Percentiles rank a stretch among this genome's conserved stretches.
Conservation (phyloP, 2,797 vertebrate genomes). For the Natrix natrix region DNA sequence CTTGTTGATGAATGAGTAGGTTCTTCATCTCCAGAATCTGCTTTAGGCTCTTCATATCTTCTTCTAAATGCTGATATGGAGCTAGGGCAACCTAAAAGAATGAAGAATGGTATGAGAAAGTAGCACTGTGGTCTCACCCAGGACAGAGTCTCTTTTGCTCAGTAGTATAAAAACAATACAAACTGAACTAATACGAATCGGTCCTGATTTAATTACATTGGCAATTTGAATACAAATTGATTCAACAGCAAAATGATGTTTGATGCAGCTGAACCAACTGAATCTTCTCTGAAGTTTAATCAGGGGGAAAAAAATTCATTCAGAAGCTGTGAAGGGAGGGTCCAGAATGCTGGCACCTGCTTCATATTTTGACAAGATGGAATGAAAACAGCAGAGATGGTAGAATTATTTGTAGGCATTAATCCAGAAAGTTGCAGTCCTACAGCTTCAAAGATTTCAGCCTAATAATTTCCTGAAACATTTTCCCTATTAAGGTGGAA, state of each 20-base stretch:
- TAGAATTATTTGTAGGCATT: neutral
- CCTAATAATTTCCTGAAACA: neutral
- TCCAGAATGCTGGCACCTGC: neutral
- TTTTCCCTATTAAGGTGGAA: neutral
- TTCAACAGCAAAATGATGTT: neutral
- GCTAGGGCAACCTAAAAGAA: constrained; percentile 83
- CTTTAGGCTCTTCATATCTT: constrained; percentile 92
- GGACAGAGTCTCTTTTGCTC: neutral
- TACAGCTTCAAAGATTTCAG: neutral
- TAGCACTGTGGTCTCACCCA: neutral
- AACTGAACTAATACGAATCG: neutral
- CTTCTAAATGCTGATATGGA: constrained; percentile 92
- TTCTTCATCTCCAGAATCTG: constrained; percentile 97
- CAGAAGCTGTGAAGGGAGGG: neutral
- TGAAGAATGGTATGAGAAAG: neutral
- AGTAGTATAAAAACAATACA: neutral
- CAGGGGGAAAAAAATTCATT: neutral
- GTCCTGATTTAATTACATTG: neutral
- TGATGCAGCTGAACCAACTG: neutral
- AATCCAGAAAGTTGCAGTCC: neutral
- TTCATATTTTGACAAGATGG: neutral
- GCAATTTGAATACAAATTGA: neutral
- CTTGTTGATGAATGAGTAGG: constrained; percentile 93
- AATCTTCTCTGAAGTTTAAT: neutral
- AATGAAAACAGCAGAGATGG: neutral